These are phyloP conservation scores for Polydesmus complanatus DNA, from an alignment of 2,888 invertebrate genomes.

Conservation along the genomic window DNA sequence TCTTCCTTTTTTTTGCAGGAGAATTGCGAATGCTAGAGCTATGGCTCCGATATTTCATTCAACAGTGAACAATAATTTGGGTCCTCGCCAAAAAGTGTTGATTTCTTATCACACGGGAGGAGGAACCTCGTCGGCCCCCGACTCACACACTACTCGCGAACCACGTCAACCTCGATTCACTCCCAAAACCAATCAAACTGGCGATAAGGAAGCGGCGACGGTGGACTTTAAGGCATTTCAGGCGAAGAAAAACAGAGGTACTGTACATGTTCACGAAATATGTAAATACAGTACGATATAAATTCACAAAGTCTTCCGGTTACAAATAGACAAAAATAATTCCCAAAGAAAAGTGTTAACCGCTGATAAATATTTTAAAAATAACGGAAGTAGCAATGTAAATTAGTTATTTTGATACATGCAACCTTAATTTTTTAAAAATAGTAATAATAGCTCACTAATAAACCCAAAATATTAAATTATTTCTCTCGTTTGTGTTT, in stretches of 20 bases:
- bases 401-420: no score
- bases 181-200: background rate
- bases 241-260: background rate
- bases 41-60: constrained; percentile 8
- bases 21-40: constrained; percentile 9
- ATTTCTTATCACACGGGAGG: constrained; percentile 13
- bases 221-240: background rate
- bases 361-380: no score
- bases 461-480: no score
- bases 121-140: background rate
- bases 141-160: background rate
- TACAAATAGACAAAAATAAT: no score
- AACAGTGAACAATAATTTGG: background rate
- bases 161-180: background rate
- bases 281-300: no score
- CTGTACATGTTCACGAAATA: no score
- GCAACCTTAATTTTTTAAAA: no score
- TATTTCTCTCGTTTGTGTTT: no score
- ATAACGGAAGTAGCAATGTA: no score
- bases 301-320: no score
- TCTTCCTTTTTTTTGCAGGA: background rate
- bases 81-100: constrained; percentile 12
- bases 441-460: no score
- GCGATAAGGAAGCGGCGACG: background rate
- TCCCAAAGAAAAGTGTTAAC: no score